Evolutionary conservation across 2,797 vertebrate species (phyloP), one percentile per base, ranked within the genome.

Genomic region (Spatula clypeata): DNA sequence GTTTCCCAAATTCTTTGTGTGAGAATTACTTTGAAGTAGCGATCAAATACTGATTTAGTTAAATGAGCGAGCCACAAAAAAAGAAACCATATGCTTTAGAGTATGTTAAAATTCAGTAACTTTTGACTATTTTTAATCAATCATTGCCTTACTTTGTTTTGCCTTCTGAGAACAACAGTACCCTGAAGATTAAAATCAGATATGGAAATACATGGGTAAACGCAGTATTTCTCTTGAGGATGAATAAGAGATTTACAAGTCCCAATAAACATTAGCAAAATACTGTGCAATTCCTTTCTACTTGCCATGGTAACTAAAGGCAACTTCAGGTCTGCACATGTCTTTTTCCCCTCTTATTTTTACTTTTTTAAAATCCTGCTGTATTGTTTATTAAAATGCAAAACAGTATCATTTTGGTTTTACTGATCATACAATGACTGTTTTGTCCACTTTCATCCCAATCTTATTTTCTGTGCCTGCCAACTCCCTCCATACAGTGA

Each of bases 31-130:
- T 96, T 97, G 93, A 96, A 94, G 93, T 67, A 88, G 24, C 19
- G 79, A 95, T 95, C 94, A 96, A 94, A 95, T 96, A 86, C 67
- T 83, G 86, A 94, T 94, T 95, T 86, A 95, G 83, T 96, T 95
- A 96, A 96, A 96, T 90, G 67, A 96, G 70, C 20, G 23, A 94
- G 77, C 94, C 95, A 94, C 94, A 96, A 91, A 77, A 96, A 87
- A 96, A 90, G 85, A 94, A 93, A 62, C 79, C 76, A 75, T 90
- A 69, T 38, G 73, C 79, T 91, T 94, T 80, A 80, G 29, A 93
- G 88, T 64, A 72, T 15, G 70, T 86, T 93, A 96, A 94, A 87
- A 93, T 73, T 91, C 89, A 88, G 85, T 74, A 86, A 62, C 82
- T 96, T 91, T 79, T 82, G 62, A 91, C 90, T 90, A 42, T 69